Evolutionary conservation across 2,888 invertebrate species (phyloP).

Genomic region (Leptogaster cylindrica): DNA sequence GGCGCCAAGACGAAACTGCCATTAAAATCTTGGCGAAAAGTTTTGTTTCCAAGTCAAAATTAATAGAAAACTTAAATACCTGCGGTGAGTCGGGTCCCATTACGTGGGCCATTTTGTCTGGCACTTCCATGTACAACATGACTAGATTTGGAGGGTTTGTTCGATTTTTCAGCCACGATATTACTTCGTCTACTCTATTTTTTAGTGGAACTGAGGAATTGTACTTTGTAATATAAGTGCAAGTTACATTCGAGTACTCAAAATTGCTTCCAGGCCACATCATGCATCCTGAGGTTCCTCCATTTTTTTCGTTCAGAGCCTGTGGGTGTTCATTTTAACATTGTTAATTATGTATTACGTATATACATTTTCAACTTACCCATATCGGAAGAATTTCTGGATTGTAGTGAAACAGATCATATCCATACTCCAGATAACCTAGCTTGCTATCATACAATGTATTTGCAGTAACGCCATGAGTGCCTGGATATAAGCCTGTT

Average conservation of each 20-base stretch:
- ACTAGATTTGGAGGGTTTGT: constrained; percentile 71
- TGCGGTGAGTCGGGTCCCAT: constrained; percentile 62
- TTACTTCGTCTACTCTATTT: constrained; percentile 65
- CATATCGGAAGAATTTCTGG: constrained; percentile 67
- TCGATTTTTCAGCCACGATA: constrained; percentile 66
- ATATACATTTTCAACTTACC: constrained; percentile 58
- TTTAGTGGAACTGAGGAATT: constrained; percentile 62
- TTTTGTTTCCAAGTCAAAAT: not conserved
- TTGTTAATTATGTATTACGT: constrained; percentile 10
- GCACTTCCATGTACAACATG: constrained; percentile 73
- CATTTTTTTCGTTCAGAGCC: constrained; percentile 66
- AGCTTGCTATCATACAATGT: constrained; percentile 64
- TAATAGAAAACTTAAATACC: constrained; percentile 30
- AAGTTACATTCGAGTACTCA: constrained; percentile 63
- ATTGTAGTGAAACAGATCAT: constrained; percentile 66
- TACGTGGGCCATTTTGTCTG: constrained; percentile 70
- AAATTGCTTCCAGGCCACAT: constrained; percentile 75
- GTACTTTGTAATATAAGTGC: constrained; percentile 62
- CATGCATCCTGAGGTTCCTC: constrained; percentile 68
- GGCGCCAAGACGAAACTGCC: not conserved
- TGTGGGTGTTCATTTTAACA: constrained; percentile 52
- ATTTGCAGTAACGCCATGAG: constrained; percentile 74
- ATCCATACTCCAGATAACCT: constrained; percentile 55
- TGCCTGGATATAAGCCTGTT: constrained; percentile 72
- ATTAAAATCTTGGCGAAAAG: not conserved